These are phyloP conservation scores for Teleiodes luculella DNA, from an alignment of 2,888 invertebrate genomes.

Conservation along the genomic window DNA sequence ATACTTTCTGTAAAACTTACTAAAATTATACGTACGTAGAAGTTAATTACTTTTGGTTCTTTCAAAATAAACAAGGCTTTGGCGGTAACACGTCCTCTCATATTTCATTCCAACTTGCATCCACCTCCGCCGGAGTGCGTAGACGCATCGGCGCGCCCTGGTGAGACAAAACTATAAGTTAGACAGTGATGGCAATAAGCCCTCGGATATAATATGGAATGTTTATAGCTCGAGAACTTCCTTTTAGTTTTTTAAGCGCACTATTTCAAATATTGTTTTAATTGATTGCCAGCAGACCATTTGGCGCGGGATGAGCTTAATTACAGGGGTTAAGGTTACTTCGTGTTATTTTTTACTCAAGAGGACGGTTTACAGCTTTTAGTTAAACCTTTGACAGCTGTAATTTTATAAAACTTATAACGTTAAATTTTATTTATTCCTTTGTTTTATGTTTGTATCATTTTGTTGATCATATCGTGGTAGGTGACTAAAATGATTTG, in stretches of 20 bases:
- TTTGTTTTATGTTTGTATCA: constrained; percentile 32
- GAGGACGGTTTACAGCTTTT: constrained; percentile 43
- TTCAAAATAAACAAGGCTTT: constrained; percentile 67
- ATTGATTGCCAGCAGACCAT: constrained; percentile 74
- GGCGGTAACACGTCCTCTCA: constrained; percentile 65
- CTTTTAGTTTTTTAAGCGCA: constrained; percentile 68
- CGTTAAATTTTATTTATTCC: constrained; percentile 44
- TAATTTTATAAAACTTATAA: constrained; percentile 54
- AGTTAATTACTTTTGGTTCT: constrained; percentile 72
- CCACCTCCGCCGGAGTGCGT: constrained; percentile 54
- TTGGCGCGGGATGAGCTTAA: constrained; percentile 58
- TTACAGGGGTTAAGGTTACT: constrained; percentile 56
- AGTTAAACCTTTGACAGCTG: constrained; percentile 48
- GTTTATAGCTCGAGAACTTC: constrained; percentile 67
- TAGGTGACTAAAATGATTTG: too few relatives aligned
- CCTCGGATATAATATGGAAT: constrained; percentile 58
- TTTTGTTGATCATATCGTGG: constrained; percentile 1
- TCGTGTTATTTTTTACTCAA: constrained; percentile 49
- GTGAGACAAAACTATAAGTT: constrained; percentile 36
- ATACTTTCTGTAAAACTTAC: constrained; percentile 34
- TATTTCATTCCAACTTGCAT: constrained; percentile 63
- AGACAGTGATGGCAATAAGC: constrained; percentile 31
- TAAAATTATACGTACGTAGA: constrained; percentile 60
- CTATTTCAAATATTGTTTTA: constrained; percentile 78
- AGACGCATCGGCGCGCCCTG: constrained; percentile 69